A percentile compares a stretch with the other conserved stretches of the same genome.
phyloP scores from a whole-genome alignment of 2,113 vertebrate species.

The Hylia prasina region DNA sequence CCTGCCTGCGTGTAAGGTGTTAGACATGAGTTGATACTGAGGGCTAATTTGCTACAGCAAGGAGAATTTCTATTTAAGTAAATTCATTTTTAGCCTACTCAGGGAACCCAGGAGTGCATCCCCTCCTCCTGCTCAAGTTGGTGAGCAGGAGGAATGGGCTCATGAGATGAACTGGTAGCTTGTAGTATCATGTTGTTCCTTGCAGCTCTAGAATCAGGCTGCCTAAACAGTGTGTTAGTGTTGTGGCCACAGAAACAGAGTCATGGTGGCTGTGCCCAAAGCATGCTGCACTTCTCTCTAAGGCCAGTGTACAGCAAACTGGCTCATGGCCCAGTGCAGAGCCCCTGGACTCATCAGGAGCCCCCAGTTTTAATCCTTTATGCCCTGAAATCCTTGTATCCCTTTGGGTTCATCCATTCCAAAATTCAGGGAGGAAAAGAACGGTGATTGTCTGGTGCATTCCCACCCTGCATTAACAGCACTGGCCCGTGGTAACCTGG shows the following conservation, averaged over 20 bases:
- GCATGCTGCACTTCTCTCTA: accelerated
- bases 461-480: accelerated
- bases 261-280: neutral
- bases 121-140: accelerated
- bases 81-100: neutral
- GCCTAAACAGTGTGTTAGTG: neutral
- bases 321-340: neutral
- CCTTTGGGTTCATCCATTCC: neutral
- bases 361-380: neutral
- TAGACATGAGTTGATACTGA: neutral
- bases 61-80: neutral
- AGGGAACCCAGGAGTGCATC: neutral
- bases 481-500: neutral
- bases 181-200: neutral
- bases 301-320: neutral
- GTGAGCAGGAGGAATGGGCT: accelerated
- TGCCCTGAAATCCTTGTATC: neutral
- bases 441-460: neutral
- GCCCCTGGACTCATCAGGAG: neutral
- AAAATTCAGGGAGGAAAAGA: neutral
- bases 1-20: neutral
- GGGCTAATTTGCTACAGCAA: neutral
- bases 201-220: neutral
- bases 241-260: neutral
- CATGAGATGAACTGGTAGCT: accelerated